phyloP scores from a whole-genome alignment of 2,797 vertebrate genomes.

The Tenualosa thibaudeaui region DNA sequence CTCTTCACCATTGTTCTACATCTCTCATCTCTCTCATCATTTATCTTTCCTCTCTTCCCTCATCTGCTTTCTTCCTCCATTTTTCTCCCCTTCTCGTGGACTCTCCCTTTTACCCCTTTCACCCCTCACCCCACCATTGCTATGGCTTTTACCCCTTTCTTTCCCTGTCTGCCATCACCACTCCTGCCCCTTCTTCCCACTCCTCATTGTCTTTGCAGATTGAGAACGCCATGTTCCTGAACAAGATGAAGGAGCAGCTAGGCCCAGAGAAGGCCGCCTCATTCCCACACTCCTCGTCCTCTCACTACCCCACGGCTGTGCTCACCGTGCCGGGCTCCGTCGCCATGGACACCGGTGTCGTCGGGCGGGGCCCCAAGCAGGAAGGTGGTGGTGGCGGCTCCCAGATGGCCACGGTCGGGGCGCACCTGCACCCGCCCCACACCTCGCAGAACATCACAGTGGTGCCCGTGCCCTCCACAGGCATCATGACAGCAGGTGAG shows the following conservation, averaged over 20 bases:
- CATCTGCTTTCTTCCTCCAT: neutral
- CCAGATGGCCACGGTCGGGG: slow-evolving; percentile 57
- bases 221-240: slow-evolving; percentile 86
- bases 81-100: neutral
- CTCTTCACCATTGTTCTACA: slow-evolving; percentile 20
- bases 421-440: slow-evolving; percentile 88
- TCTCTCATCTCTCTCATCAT: slow-evolving; percentile 34
- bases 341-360: slow-evolving; percentile 76
- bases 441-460: slow-evolving; percentile 96
- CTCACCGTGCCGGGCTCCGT: slow-evolving; percentile 58
- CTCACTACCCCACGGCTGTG: slow-evolving; percentile 56
- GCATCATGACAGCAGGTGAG: slow-evolving; percentile 95
- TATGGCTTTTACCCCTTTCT: slow-evolving; percentile 12
- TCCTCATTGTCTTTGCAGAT: slow-evolving; percentile 63
- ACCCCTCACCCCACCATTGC: slow-evolving; percentile 33
- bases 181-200: slow-evolving; percentile 37
- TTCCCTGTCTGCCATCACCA: slow-evolving; percentile 35
- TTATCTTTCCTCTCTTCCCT: neutral
- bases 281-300: slow-evolving; percentile 60
- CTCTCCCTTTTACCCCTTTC: slow-evolving; percentile 7
- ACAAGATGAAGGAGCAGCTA: slow-evolving; percentile 88
- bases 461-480: slow-evolving; percentile 90
- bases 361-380: slow-evolving; percentile 72
- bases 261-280: slow-evolving; percentile 54
- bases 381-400: slow-evolving; percentile 59